Evolutionary conservation across 1,140 invertebrate genomes (phyloP), one percentile per base, ranked within the genome.

Genomic region (Drosophila setifemur): DNA sequence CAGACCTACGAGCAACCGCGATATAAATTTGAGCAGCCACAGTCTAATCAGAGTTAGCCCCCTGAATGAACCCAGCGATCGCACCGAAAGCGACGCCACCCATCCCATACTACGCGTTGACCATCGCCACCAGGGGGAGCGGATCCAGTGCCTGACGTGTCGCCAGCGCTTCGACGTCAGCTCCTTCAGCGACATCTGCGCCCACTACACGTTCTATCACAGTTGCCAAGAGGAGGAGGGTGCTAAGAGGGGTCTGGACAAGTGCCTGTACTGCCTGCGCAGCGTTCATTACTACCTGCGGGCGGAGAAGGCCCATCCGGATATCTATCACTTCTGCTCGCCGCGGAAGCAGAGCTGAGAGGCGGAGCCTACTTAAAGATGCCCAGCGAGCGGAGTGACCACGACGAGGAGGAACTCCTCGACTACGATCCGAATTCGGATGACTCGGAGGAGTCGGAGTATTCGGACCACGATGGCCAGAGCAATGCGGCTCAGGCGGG

Each of bases 41-140:
- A 53, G 54, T 4, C 12, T 8, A 14, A 25, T 19, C 28, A 4
- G 2, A 23, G 23, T 23, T 52, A 18, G 23, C 18, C 23, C 29
- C 26, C 19, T 18, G 6, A 31, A 12, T 7, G 50, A 60, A 35
- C 9, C 9, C 12, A 26, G 35, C 8, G 76, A 54, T 26, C 42
- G 43, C 14, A 73, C 77, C 4, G 88, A 90, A 53, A 76, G 58
- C 43, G 88, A 90, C 77, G 81, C 88, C 33, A 88, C 82, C 18
- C 74, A 79, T 67, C 73, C 67, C 37, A 54, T 85, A 9, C 40
- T 90, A 21, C 71, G 73, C 23, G 35, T 55, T 11, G 88, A 90
- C 81, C 58, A 50, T 37, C 31, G 49, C 1, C 58, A 69, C 57
- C 35, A 64, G 37, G 43, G 47, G 19, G 48, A 81, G 47, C 33